Evolutionary conservation across 1,140 invertebrate species (phyloP), one percentile per base, ranked within the genome.

Genomic region (Telenomus remus): DNA sequence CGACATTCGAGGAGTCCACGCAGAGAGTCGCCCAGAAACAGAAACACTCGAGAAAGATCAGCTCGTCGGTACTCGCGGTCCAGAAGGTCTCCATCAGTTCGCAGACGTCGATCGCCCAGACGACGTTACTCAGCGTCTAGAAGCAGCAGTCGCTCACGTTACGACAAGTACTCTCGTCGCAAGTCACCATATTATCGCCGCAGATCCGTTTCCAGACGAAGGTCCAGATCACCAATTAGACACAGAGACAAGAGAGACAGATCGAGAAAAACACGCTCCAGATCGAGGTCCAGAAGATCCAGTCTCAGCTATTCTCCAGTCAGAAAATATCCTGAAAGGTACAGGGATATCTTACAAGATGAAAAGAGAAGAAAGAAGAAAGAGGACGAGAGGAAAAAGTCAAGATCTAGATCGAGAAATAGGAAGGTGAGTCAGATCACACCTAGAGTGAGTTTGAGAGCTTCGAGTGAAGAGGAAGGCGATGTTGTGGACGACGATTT

Each of bases 281-380:
- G 80, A 6, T 82, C 79, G 84, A 87, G 42, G 70, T 87, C 56
- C 46, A 87, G 89, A 72, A 84, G 89, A n/a, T 91, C 90, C 1
- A 90, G 89, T 57, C 83, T 92, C 55, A 92, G 91, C 57, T 93
- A 93, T 77, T 93, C 92, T 0, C 92, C 92, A 0, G 89, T 92
- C 0, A 84, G 90, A 6, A 86, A 90, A 8, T 90, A 91, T 83
- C 91, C 91, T 0, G 92, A 92, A 61, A 88, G 91, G 1, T 93
- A 92, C 65, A 87, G 86, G 0, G 91, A 92, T 39, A 90, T 91
- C 33, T 82, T 90, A 16, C 86, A 83, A 10, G 83, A 87, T 0
- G 82, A 83, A 0, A 83, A 80, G 37, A 84, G 79, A 37, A 89
- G 71, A 19, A 81, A 61, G 64, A 80, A 68, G 73, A 47, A 75